Evolutionary conservation across 1,140 invertebrate genomes (phyloP).

Genomic region (Orussus abietinus): DNA sequence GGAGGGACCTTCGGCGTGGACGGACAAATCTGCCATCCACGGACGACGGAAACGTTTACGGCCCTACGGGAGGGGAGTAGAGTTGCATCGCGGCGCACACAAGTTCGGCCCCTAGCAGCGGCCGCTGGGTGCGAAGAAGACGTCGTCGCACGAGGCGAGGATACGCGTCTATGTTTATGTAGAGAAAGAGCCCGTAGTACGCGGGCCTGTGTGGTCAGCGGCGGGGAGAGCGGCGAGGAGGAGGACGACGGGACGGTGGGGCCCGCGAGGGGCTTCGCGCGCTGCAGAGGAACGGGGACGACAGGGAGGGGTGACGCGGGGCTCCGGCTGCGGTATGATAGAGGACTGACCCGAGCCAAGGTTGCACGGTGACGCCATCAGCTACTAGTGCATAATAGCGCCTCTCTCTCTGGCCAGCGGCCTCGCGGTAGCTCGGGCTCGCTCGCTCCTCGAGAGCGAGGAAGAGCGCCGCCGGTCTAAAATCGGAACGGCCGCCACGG

Average conservation of each 20-base stretch:
- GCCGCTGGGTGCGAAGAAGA: too few species aligned
- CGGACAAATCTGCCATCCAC: too few species aligned
- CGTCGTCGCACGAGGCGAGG: background rate
- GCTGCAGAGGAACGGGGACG: slow-evolving; percentile 14
- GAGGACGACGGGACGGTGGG: slow-evolving; percentile 4
- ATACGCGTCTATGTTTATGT: background rate
- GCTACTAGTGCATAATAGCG: slow-evolving; percentile 53
- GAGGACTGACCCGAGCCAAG: slow-evolving; percentile 54
- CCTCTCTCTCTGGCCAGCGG: slow-evolving; percentile 40
- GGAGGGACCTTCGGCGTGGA: too few species aligned
- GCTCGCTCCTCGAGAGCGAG: background rate
- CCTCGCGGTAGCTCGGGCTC: too few species aligned
- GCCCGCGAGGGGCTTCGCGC: too few species aligned
- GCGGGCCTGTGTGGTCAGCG: slow-evolving; percentile 5
- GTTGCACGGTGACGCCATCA: slow-evolving; percentile 52
- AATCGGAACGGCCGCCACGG: slow-evolving; percentile 36
- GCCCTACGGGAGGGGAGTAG: too few species aligned
- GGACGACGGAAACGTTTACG: too few species aligned
- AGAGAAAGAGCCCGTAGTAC: slow-evolving; percentile 3
- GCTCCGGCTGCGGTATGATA: slow-evolving; percentile 48
- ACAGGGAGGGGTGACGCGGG: slow-evolving; percentile 19
- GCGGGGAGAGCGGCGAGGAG: background rate
- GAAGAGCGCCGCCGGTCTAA: slow-evolving; percentile 32
- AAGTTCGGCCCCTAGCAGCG: too few species aligned
- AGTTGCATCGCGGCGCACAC: too few species aligned